Evolutionary conservation across 2,888 invertebrate genomes (phyloP), one percentile per base, ranked within the genome.

Genomic region (Plagodis pulveraria): DNA sequence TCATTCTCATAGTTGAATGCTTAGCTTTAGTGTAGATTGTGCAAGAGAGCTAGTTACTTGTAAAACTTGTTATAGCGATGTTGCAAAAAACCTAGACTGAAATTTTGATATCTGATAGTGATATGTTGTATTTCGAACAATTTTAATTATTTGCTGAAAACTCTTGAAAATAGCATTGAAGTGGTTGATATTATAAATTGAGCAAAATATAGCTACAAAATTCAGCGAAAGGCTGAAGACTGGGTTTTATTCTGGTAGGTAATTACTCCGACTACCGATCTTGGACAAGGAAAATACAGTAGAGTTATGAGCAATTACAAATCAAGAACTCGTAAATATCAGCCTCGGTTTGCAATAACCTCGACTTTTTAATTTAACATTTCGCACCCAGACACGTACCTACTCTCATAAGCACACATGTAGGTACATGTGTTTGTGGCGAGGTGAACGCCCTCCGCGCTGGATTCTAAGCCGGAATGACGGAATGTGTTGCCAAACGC

Each of bases 401-500:
- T 68, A 58, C 53, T 70, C 58, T 55, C 55, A 58, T 52, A 62
- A 54, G 38, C 42, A 60, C 64, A 66, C 63, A 63, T 63, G 69
- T 22, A 22, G 22, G 22, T 73, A 68, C 65, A 67, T 67, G 71
- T 70, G 72, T 77, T 75, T 72, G 71, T 76, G 76, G 74, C 51
- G 77, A 81, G 89, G 87, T 90, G 84, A 89, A 89, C 69, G 88
- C 69, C 86, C 88, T 70, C 71, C 72, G 79, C 78, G 77, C 80
- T 82, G 84, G 85, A 81, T 81, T 83, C 81, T 79, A 81, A 76
- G 76, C 71, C 82, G 74, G 77, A 72, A 83, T 81, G 87, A 76
- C 83, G 88, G 88, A 87, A 89, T 88, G 87, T 85, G 79, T 89
- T 88, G 86, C 88, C 87, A 89, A 90, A 90, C 86, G 87, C 88